A percentile compares a stretch with the other conserved stretches of the same genome.
Evolutionary conservation across 2,113 vertebrate genomes (phyloP).

Genomic region (Ptyas mucosa): DNA sequence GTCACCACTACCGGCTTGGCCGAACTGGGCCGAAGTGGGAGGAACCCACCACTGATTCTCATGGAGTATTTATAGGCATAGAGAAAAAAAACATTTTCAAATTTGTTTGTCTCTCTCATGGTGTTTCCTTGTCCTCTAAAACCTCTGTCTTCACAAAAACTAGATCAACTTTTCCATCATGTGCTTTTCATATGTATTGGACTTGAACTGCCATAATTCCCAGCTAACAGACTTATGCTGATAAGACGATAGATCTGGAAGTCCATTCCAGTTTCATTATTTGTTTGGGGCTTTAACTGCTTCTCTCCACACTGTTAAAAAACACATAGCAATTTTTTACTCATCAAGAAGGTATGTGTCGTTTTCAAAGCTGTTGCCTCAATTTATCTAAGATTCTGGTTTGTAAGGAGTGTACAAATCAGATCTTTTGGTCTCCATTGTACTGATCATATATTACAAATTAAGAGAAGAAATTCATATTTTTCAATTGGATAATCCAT

Average conservation of each 20-base stretch:
- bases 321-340: not conserved
- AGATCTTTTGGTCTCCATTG: not conserved
- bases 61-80: not conserved
- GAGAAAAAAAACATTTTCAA: not conserved
- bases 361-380: conserved; percentile 22
- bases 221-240: not conserved
- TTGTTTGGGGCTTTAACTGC: conserved; percentile 1
- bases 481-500: not conserved
- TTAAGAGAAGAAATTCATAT: not conserved
- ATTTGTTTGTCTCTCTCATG: not conserved
- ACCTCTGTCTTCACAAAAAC: not conserved
- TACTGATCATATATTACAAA: conserved; percentile 13
- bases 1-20: no score
- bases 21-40: no score
- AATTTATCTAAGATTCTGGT: conserved; percentile 5
- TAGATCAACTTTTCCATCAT: not conserved
- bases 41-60: no score
- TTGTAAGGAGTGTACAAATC: not conserved
- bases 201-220: not conserved
- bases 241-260: not conserved
- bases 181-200: not conserved
- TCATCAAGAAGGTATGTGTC: not conserved
- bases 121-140: not conserved
- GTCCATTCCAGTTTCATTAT: not conserved
- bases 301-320: not conserved